Evolutionary conservation across 2,113 vertebrate species (phyloP), one percentile per base, ranked within the genome.

Genomic region (Barbus barbus): DNA sequence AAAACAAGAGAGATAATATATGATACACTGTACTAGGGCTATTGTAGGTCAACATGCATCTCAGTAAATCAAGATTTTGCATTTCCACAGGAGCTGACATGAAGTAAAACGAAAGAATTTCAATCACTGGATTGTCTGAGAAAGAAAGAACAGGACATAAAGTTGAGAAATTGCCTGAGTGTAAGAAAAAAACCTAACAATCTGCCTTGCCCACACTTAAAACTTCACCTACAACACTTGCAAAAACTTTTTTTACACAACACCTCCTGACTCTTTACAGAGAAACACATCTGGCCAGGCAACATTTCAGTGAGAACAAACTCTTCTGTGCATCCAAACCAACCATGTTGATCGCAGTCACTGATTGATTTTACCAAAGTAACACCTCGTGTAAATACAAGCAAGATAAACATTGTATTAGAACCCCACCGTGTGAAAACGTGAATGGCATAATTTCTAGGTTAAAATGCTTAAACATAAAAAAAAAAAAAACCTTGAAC

Each of bases 21-120:
- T 41, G 14, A 78, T 76, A 86, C 73, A 87, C 69, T 46, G 41
- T 77, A 83, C 48, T 83, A 76, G 44, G 31, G 82, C 63, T 58
- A 87, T 72, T 83, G 38, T 41, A 69, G 85, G 87, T 86, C 71
- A 92, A 90, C 93, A 94, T 94, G 93, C 93, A 90, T 69, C 78
- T 91, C 89, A 85, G 84, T 86, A 78, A 85, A 90, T 81, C 87
- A 90, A 93, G 88, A 84, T 76, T 91, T 87, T 86, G 58, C 90
- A 83, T 48, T 89, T 89, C 90, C 91, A 94, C 91, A 91, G 88
- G 90, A 87, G 83, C 38, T 51, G 89, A 86, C 84, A 90, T 58
- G 61, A 73, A 77, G 67, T 46, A 46, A 84, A 86, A 84, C 22
- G 28, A 71, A 48, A 48, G 1, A 44, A 58, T 20, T 75, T 18